These are phyloP conservation scores for Lordiphosa fenestrarum DNA, from an alignment of 2,888 invertebrate species.

Conservation along the genomic window DNA sequence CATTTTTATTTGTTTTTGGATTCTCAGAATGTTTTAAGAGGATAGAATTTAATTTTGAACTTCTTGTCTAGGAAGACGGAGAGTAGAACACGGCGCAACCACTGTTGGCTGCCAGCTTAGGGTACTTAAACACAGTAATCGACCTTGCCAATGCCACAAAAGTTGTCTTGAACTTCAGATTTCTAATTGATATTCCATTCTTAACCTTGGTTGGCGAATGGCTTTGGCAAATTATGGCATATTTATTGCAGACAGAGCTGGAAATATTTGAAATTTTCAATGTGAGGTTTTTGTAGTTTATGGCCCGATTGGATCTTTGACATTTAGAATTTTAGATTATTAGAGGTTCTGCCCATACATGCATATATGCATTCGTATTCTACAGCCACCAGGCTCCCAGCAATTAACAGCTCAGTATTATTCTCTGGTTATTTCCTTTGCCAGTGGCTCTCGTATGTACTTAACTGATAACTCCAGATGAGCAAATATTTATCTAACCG, in stretches of 20 bases:
- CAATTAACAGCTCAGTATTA: too few relatives aligned
- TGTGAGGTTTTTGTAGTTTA: too few relatives aligned
- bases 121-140: too few relatives aligned
- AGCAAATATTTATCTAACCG: constrained; percentile 41
- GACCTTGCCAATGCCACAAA: too few relatives aligned
- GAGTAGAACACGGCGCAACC: too few relatives aligned
- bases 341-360: too few relatives aligned
- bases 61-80: background rate
- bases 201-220: constrained; percentile 11
- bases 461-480: constrained; percentile 27
- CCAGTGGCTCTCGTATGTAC: constrained; percentile 14
- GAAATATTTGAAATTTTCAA: too few relatives aligned
- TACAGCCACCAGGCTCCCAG: too few relatives aligned
- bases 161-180: background rate
- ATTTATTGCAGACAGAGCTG: too few relatives aligned
- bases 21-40: constrained; percentile 31
- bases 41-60: constrained; percentile 41
- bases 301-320: background rate
- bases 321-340: constrained; percentile 1
- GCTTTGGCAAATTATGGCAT: too few relatives aligned
- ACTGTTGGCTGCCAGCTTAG: too few relatives aligned
- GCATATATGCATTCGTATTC: too few relatives aligned
- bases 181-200: constrained; percentile 27
- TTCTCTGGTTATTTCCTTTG: constrained; percentile 9
- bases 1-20: constrained; percentile 55